Evolutionary conservation across 2,888 invertebrate genomes (phyloP), one percentile per base, ranked within the genome.

Genomic region (Diloba caeruleocephala): DNA sequence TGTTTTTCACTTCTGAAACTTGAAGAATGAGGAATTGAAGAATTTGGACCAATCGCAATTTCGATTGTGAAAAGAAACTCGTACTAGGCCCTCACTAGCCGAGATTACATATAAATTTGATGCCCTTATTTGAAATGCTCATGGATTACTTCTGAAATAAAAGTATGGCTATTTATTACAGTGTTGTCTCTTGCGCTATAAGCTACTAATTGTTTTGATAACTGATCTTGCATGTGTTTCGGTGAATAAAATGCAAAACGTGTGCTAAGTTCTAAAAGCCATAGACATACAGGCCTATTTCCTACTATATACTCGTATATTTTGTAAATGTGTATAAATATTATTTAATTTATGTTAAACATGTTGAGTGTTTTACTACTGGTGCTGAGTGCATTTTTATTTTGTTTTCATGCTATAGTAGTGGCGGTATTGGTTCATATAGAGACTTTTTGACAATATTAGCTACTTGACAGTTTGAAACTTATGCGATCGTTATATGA

Each of bases 281-380:
- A 31, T 26, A 14, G 1, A 14, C 45, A 41, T 64, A 55, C 58
- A 68, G 48, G 48, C 51, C 51, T 71, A 42, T 19, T 46, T 45
- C n/a, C 21, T 31, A 26, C 43, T n/a, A n/a, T n/a, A 41, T 70
- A 69, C n/a, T n/a, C n/a, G n/a, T 68, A 63, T 74, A 52, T 62
- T 84, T 78, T 89, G 85, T 89, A 90, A 88, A 89, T 88, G 83
- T 91, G 85, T 90, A 89, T 83, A 88, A 85, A 85, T 87, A 65
- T 74, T 82, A 82, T 85, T 77, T 88, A 85, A 85, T 87, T 88
- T 88, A 86, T 88, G 76, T 82, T 84, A 76, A 78, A 80, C 83
- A 83, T 82, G 72, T 83, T 81, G 76, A 79, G 78, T 82, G 79
- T 83, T 81, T 82, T 80, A 82, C 75, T 80, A 70, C 79, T 85